phyloP scores from a whole-genome alignment of 2,888 invertebrate species.

The Drosophila sordidula region DNA sequence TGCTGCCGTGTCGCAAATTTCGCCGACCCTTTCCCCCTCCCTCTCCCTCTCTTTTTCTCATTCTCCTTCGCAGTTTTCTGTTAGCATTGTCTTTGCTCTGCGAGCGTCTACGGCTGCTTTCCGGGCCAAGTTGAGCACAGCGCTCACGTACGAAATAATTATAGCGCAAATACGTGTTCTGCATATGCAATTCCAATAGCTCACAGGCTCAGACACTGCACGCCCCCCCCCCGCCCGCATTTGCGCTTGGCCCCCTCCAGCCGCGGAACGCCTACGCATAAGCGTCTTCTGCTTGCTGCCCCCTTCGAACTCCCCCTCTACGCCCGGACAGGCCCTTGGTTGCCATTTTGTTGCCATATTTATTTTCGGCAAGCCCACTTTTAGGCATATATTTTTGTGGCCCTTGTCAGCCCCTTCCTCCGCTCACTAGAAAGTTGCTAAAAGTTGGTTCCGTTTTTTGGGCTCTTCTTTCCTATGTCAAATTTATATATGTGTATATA shows the following conservation, averaged over 20 bases:
- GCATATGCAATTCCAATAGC: constrained; percentile 65
- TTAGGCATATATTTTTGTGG: constrained; percentile 62
- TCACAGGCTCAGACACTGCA: constrained; percentile 16
- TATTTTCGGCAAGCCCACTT: constrained; percentile 63
- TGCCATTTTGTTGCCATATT: constrained; percentile 63
- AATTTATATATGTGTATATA: constrained; percentile 14
- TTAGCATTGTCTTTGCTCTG: constrained; percentile 43
- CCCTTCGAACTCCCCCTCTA: background rate
- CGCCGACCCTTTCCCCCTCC: constrained; percentile 1
- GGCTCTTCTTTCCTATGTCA: constrained; percentile 38
- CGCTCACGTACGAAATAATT: constrained; percentile 81
- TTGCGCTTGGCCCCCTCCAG: background rate
- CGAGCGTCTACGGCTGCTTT: constrained; percentile 32
- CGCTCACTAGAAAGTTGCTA: constrained; percentile 21
- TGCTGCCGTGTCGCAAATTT: constrained; percentile 18
- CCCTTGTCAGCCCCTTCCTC: constrained; percentile 1
- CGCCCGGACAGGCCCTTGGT: constrained; percentile 7
- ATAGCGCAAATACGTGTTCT: constrained; percentile 78
- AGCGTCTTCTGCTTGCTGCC: constrained; percentile 24
- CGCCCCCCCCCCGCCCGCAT: background rate
- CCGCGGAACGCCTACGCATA: constrained; percentile 12
- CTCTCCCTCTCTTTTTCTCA: background rate
- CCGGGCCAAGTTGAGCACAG: constrained; percentile 51
- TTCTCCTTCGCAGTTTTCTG: constrained; percentile 1
- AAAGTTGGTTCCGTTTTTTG: constrained; percentile 38